Conservation (phyloP, 1,140 invertebrate species). For the Agrypnia vestita region DNA sequence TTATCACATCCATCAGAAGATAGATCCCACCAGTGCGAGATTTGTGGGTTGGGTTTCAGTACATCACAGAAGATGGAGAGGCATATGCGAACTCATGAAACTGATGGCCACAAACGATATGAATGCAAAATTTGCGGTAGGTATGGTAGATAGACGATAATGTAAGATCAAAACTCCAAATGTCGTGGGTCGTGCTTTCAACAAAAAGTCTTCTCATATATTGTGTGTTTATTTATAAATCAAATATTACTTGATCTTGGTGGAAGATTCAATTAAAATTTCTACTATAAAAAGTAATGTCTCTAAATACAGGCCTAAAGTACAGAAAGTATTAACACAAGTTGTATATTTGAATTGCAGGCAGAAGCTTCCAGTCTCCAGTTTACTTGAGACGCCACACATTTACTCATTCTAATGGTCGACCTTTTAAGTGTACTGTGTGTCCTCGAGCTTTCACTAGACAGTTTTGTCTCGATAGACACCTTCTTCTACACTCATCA, state of each 20-base stretch:
- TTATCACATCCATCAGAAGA: constrained; percentile 1
- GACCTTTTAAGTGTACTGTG: constrained; percentile 34
- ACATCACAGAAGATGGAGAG: background rate
- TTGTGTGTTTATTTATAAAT: too few relatives aligned
- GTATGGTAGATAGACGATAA: constrained; percentile 23
- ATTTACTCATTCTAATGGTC: constrained; percentile 43
- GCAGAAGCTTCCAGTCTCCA: constrained; percentile 27
- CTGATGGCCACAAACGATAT: constrained; percentile 30
- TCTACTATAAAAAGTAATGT: too few relatives aligned
- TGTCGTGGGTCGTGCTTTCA: too few relatives aligned
- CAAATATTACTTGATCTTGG: too few relatives aligned
- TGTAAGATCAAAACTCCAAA: too few relatives aligned
- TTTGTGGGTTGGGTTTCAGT: constrained; percentile 24
- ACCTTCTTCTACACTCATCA: constrained; percentile 33
- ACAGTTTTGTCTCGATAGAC: constrained; percentile 44
- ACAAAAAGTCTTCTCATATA: too few relatives aligned
- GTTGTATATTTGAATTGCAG: constrained; percentile 21
- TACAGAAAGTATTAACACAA: background rate
- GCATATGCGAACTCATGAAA: constrained; percentile 27
- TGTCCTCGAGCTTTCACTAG: constrained; percentile 41
- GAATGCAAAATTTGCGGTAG: constrained; percentile 46
- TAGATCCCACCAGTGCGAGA: constrained; percentile 19
- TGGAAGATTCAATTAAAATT: too few relatives aligned
- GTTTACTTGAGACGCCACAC: constrained; percentile 28
- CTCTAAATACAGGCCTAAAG: too few relatives aligned